phyloP scores from a whole-genome alignment of 2,888 invertebrate species.

The Lithosia quadra region DNA sequence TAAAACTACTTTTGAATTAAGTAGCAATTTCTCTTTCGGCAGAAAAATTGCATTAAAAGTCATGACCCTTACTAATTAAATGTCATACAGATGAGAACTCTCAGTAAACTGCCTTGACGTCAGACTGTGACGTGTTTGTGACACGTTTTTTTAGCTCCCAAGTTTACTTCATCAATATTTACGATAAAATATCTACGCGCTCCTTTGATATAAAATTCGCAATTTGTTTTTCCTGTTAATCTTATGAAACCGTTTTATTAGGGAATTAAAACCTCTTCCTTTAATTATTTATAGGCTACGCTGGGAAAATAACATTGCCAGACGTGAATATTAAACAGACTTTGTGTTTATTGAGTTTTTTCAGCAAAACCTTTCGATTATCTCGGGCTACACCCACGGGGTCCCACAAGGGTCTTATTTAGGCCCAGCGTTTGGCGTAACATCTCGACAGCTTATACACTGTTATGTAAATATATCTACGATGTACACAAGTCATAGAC shows the following conservation, averaged over 20 bases:
- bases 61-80: constrained; percentile 11
- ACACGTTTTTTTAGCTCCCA: neutral
- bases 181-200: neutral
- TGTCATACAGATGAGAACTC: constrained; percentile 12
- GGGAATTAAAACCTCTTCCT: neutral
- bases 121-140: neutral
- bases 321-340: constrained; percentile 4
- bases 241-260: neutral
- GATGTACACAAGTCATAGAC: neutral
- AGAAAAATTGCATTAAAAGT: neutral
- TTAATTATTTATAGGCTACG: neutral
- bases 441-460: too few species aligned
- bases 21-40: neutral
- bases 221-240: neutral
- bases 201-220: neutral
- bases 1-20: neutral
- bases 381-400: neutral
- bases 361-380: neutral
- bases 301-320: neutral
- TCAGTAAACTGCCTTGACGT: neutral
- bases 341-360: neutral
- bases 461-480: constrained; percentile 1
- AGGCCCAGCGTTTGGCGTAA: neutral
- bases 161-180: neutral
- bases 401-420: constrained; percentile 1